These are phyloP conservation scores for Silurus aristotelis DNA, from an alignment of 2,797 vertebrate species.

Conservation along the genomic window DNA sequence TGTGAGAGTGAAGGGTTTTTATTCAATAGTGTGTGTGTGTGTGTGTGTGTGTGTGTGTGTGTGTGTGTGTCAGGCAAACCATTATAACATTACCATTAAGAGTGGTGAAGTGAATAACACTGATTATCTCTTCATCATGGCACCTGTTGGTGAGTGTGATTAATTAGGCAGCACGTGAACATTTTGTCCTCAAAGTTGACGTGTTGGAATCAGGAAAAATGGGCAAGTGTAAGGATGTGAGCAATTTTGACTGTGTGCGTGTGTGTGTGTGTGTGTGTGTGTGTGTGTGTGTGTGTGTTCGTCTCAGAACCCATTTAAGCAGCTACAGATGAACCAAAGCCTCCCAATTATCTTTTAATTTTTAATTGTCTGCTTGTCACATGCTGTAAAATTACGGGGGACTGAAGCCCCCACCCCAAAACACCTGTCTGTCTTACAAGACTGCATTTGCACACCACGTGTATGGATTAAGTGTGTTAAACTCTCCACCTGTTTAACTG, in stretches of 20 bases:
- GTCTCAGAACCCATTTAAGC: not conserved
- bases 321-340: not conserved
- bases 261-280: not conserved
- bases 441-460: not conserved
- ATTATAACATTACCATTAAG: too few relatives aligned
- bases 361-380: conserved; percentile 2
- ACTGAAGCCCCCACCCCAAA: conserved; percentile 1
- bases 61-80: not conserved
- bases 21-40: not conserved
- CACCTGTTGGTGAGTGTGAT: too few relatives aligned
- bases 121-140: too few relatives aligned
- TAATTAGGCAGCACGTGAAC: too few relatives aligned
- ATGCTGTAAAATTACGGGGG: not conserved
- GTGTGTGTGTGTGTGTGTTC: conserved; percentile 4
- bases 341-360: not conserved
- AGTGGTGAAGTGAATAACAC: too few relatives aligned
- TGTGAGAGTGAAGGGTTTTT: not conserved
- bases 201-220: too few relatives aligned
- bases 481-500: conserved; percentile 9
- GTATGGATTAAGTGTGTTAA: not conserved
- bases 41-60: not conserved
- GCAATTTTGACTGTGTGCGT: too few relatives aligned
- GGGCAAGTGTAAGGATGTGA: too few relatives aligned
- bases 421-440: not conserved
- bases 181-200: too few relatives aligned